Evolutionary conservation across 1,140 invertebrate genomes (phyloP).

Genomic region (Trypoxylus dichotomus): DNA sequence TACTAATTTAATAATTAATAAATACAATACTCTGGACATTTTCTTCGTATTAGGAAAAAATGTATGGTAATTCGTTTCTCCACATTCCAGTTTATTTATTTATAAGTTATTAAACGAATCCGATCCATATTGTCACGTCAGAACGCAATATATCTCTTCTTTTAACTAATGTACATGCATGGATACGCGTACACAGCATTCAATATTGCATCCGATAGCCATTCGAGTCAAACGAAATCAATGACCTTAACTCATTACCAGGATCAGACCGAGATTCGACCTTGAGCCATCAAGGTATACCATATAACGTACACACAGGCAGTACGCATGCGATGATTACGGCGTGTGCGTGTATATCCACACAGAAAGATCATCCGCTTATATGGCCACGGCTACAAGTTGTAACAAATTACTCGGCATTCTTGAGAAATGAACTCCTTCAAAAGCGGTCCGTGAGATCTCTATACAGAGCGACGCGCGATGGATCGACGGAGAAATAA

Average conservation of each 20-base stretch:
- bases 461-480: neutral
- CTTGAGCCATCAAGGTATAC: slow-evolving; percentile 4
- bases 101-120: too few species aligned
- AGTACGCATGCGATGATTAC: neutral
- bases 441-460: neutral
- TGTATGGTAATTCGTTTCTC: too few species aligned
- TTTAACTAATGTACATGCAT: too few species aligned
- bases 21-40: too few species aligned
- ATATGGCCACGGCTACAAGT: neutral
- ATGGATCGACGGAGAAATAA: neutral
- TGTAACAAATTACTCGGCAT: slow-evolving; percentile 6
- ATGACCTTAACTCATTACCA: slow-evolving; percentile 2
- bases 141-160: too few species aligned
- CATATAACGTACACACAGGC: too few species aligned
- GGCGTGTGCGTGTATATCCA: neutral
- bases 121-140: too few species aligned
- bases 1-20: too few species aligned
- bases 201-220: neutral
- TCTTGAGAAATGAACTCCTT: neutral
- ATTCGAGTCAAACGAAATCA: neutral
- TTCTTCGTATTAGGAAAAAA: too few species aligned
- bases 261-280: neutral
- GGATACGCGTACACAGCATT: too few species aligned
- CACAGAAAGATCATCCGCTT: neutral
- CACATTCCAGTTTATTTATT: too few species aligned